phyloP scores from a whole-genome alignment of 2,113 vertebrate species.

The Microcebus griseorufus region DNA sequence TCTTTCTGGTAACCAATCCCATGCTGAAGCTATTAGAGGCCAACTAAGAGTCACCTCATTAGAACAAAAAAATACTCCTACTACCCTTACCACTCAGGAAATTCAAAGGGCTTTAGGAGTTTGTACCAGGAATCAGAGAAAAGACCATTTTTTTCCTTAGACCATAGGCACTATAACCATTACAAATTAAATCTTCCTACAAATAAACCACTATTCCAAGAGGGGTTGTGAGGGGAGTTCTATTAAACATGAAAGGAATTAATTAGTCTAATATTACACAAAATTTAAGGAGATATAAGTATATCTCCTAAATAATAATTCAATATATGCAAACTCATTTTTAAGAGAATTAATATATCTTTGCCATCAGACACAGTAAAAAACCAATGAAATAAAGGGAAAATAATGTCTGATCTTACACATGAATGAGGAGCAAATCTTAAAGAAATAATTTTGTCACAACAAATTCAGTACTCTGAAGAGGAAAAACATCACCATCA shows the following conservation, averaged over 20 bases:
- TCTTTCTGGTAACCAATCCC: background rate
- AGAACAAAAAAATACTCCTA: background rate
- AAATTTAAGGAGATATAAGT: background rate
- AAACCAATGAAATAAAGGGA: background rate
- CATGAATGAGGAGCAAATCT: background rate
- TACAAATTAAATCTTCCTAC: background rate
- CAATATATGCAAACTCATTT: background rate
- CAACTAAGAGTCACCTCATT: background rate
- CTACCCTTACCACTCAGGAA: too few relatives aligned
- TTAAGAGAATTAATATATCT: background rate
- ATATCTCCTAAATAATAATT: too few relatives aligned
- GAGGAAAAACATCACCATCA: background rate
- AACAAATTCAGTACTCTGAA: background rate
- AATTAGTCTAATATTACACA: background rate
- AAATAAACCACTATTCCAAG: background rate
- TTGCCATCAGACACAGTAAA: background rate
- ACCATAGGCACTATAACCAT: background rate
- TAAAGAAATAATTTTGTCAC: background rate
- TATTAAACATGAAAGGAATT: background rate
- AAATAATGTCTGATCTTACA: background rate
- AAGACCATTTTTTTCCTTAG: background rate
- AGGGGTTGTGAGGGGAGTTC: background rate
- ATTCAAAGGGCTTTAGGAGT: background rate
- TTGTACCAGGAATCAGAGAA: background rate
- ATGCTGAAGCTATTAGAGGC: background rate